Base-by-base conservation (phyloP, 2,113 vertebrate species). In the Rafetus swinhoei region DNA sequence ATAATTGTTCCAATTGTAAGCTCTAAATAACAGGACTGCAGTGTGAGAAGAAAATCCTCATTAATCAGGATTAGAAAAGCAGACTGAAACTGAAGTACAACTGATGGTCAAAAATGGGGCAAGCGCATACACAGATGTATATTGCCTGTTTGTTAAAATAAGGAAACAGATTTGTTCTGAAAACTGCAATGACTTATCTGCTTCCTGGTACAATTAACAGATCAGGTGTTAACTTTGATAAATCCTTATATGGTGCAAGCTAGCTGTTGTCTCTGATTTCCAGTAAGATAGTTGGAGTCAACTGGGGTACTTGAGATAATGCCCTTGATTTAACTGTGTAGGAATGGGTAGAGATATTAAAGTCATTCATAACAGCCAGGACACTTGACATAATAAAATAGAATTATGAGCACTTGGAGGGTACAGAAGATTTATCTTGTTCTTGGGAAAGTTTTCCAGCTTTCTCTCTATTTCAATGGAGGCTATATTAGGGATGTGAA, bases 11-110 rank as follows among this genome's bases (percentile, higher is more conserved):
- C 82, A 84, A 69, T 11, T 79, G 60, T 76, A 85, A 93, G 9
- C 82, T 90, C 88, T 84, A 86, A 91, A 85, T 35, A 50, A 32
- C 88, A 82, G 52, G 90, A 84, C 72, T 93, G 80, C 86, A 95
- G 85, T 91, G 84, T 16, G 35, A 92, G 72, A 88, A 79, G 90
- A 93, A 95, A 96, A 97, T 94, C 94, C 88, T 87, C 54, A 4
- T 87, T 95, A 96, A 95, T 90, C 84, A 0, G 1, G 88, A 82
- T 91, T 4, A 12, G 27, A 85, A 89, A 93, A 87, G 39, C 91
- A 90, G 77, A 74, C 35, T 74, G 82, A 89, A 82, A 84, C 88
- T 84, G 88, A 92, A 69, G 62, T 16, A 69, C 29, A 69, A 27
- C 29, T 69, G 62, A 69, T n/a, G 7, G 62, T 69, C 15, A 65